Percentiles rank a stretch among this genome's conserved stretches.
phyloP scores from a whole-genome alignment of 2,888 invertebrate species.

The Corythucha ciliata region DNA sequence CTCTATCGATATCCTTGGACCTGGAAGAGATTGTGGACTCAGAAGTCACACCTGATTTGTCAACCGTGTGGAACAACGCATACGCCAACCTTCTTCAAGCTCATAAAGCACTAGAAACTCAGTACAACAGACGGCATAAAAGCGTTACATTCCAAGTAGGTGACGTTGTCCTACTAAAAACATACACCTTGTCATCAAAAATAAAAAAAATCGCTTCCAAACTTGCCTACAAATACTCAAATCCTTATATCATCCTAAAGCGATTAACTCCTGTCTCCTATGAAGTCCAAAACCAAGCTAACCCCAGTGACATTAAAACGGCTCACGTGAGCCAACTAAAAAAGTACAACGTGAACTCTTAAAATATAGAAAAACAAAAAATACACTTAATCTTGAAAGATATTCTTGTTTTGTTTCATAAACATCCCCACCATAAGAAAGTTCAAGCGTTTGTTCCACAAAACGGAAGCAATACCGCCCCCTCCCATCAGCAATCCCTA shows the following conservation, averaged over 20 bases:
- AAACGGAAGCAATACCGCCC: too few species aligned
- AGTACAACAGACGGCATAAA: slow-evolving; percentile 1
- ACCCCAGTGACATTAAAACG: neutral
- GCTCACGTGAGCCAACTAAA: slow-evolving; percentile 18
- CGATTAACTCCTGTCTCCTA: slow-evolving; percentile 5
- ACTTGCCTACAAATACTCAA: neutral
- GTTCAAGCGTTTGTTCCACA: too few species aligned
- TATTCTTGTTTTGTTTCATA: too few species aligned
- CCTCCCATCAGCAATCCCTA: too few species aligned
- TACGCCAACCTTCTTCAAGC: slow-evolving; percentile 1
- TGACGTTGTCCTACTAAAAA: slow-evolving; percentile 7
- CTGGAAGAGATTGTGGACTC: too few species aligned
- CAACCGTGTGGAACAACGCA: slow-evolving; percentile 5
- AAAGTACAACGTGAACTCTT: too few species aligned
- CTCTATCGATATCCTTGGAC: slow-evolving; percentile 12
- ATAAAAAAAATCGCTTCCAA: neutral
- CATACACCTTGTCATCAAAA: slow-evolving; percentile 10
- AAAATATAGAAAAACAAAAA: too few species aligned
- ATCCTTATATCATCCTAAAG: slow-evolving; percentile 5
- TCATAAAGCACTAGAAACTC: neutral
- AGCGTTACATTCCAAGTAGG: neutral
- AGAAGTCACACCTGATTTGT: neutral
- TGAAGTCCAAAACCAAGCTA: neutral
- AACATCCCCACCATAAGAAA: too few species aligned
- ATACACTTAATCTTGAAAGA: too few species aligned